A percentile compares a stretch with the other conserved stretches of the same genome.
These are phyloP conservation scores for Alexandromys fortis DNA, from an alignment of 2,113 vertebrate genomes.

Conservation along the genomic window DNA sequence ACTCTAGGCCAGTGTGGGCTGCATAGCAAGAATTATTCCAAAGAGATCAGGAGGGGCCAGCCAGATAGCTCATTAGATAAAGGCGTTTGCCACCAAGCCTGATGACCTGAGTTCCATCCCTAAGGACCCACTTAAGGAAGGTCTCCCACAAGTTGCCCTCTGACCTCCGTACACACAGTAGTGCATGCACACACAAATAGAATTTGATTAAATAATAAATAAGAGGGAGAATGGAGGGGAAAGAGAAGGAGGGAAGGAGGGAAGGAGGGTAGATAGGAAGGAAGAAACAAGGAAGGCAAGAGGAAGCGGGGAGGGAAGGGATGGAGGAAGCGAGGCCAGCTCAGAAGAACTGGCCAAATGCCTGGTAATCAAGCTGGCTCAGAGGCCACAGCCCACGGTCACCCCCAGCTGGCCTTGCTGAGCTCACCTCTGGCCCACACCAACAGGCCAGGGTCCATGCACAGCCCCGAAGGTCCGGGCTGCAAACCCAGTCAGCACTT, in stretches of 20 bases:
- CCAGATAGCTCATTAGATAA: neutral
- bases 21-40: neutral
- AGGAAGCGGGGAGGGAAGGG: no score
- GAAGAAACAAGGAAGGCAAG: neutral
- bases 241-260: neutral
- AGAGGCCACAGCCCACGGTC: neutral
- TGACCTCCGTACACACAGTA: neutral
- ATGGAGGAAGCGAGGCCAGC: neutral
- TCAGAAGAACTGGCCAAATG: neutral
- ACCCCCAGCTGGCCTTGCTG: neutral
- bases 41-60: neutral
- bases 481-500: fast-evolving
- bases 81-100: neutral
- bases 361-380: neutral
- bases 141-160: neutral
- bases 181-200: neutral
- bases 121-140: no score
- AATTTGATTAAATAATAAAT: neutral
- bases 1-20: neutral
- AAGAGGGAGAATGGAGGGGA: no score
- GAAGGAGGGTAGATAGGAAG: no score
- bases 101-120: no score
- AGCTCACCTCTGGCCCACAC: neutral
- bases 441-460: neutral
- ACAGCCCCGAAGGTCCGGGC: neutral